phyloP scores from a whole-genome alignment of 2,888 invertebrate genomes.

The Amiota minor region DNA sequence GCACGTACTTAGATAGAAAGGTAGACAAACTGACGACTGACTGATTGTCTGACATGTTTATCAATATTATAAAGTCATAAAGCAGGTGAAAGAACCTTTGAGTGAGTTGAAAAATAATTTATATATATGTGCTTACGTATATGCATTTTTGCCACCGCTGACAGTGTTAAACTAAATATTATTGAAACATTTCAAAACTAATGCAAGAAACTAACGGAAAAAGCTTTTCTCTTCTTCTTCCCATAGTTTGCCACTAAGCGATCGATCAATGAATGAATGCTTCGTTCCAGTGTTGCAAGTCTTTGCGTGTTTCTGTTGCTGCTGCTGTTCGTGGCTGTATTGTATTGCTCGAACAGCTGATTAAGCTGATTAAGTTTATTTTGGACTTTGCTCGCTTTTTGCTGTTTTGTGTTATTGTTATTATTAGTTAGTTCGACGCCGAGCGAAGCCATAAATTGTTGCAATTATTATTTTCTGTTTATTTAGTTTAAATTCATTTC shows the following conservation, averaged over 20 bases:
- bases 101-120: conserved; percentile 28
- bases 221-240: too few species aligned
- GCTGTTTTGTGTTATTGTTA: not conserved
- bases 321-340: not conserved
- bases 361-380: not conserved
- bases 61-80: not conserved
- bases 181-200: too few species aligned
- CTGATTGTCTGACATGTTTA: conserved; percentile 27
- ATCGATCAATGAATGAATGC: too few species aligned
- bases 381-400: conserved; percentile 11
- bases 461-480: not conserved
- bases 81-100: conserved; percentile 54
- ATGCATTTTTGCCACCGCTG: not conserved
- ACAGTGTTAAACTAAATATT: too few species aligned
- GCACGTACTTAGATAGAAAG: not conserved
- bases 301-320: too few species aligned
- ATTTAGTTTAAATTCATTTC: not conserved
- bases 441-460: not conserved
- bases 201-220: too few species aligned
- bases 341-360: not conserved
- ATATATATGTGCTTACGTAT: not conserved
- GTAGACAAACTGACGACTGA: conserved; percentile 8
- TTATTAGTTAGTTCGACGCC: not conserved
- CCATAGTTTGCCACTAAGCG: too few species aligned
- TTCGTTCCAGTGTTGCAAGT: too few species aligned